Evolutionary conservation across 92 coral and sea anemone species (phyloP), one percentile per base, ranked within the genome.

Genomic region (Palythoa caribaeorum): DNA sequence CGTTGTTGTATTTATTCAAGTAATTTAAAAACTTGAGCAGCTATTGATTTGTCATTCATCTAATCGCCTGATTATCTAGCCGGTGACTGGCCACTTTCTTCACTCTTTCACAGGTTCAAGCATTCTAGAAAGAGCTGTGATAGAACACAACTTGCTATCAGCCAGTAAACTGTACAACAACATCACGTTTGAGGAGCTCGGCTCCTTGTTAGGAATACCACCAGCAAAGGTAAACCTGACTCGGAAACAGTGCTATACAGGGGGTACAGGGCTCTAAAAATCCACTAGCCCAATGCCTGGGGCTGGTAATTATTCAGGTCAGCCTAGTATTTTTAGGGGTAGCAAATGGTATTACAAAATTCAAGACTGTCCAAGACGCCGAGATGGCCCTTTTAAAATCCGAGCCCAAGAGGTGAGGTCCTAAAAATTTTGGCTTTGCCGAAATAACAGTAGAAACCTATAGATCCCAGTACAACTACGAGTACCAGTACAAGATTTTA

Each of bases 91-190:
- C 11, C 10, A 8, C 8, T 21, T 37, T 6, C 16, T 15, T 40
- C 73, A 50, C 74, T 21, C 78, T 13, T 38, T 75, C 70, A 16
- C 88, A 96, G 99, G 99, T 50, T 97, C 99, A 6, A 97, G 97
- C 40, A 97, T 97, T 54, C 96, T 97, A 78, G 99, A 97, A 80
- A 95, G 99, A 38, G 99, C 99, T 0, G 99, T 97, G n/a, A 92
- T 97, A 85, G 99, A 97, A 60, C 99, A 97, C 83, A 97, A 97
- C 90, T 83, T 97, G 63, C 93, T 97, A 17, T 97, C 99, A 38
- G 99, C 99, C 50, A 97, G 99, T 90, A 97, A 97, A 90, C 96
- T 97, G 9, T 97, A 97, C 87, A 97, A 95, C 76, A 97, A 97
- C 86, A 97, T 97, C 71, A 93, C 94, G 9, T 95, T 97, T 91